phyloP scores from a whole-genome alignment of 2,113 vertebrate genomes.

The Gopherus flavomarginatus region DNA sequence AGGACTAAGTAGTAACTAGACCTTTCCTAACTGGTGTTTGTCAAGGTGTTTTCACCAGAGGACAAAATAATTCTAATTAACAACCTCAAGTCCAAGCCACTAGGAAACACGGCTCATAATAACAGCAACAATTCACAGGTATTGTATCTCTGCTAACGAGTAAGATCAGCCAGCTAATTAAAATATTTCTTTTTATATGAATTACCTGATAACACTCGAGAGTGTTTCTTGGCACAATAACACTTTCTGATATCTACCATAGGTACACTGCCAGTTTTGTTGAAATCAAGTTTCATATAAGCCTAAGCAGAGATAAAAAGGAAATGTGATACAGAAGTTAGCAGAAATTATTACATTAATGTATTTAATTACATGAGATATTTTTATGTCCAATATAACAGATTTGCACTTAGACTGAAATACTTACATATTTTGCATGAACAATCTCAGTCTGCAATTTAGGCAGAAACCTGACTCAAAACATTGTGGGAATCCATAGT shows the following conservation, averaged over 20 bases:
- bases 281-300: constrained; percentile 88
- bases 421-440: background rate
- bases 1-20: background rate
- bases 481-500: background rate
- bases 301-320: constrained; percentile 73
- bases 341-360: background rate
- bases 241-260: constrained; percentile 83
- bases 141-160: constrained; percentile 3
- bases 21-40: background rate
- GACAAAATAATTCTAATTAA: background rate
- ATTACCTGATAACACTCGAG: constrained; percentile 81
- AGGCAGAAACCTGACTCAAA: background rate
- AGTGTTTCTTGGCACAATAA: constrained; percentile 82
- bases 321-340: background rate
- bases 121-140: constrained; percentile 1
- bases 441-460: background rate
- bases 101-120: background rate
- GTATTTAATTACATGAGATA: background rate
- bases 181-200: background rate
- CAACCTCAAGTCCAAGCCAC: background rate
- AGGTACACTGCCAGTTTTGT: constrained; percentile 80
- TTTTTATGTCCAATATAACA: background rate
- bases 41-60: background rate
- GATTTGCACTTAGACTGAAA: background rate
- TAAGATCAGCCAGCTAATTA: background rate